Percentiles rank a stretch among this genome's conserved stretches.
Evolutionary conservation across 1,140 invertebrate species (phyloP).

Genomic region (Schlechtendalia chinensis): DNA sequence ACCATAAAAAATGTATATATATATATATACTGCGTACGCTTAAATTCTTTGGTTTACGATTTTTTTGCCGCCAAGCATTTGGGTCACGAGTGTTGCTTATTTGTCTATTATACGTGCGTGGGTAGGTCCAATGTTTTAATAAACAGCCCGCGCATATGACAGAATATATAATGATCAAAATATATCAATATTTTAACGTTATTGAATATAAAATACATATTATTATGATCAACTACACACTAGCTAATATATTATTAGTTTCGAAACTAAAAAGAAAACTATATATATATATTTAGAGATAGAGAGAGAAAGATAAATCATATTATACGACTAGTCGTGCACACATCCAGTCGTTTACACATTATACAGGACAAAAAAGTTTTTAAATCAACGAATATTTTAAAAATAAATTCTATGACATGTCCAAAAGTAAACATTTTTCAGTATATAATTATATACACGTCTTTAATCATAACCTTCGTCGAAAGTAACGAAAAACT

Average conservation of each 20-base stretch:
- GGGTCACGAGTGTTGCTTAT: not conserved
- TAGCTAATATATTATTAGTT: not conserved
- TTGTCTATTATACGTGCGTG: constrained; percentile 1
- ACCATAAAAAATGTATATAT: not conserved
- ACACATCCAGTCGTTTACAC: not conserved
- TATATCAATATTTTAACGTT: not conserved
- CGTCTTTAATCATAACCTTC: not conserved
- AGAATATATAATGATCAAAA: not conserved
- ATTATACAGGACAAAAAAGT: not conserved
- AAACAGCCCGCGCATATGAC: constrained; percentile 38
- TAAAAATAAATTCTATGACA: not conserved
- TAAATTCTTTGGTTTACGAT: not conserved
- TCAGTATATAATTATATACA: not conserved
- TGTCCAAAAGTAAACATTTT: not conserved
- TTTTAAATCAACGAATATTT: too few relatives aligned
- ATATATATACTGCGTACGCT: not conserved
- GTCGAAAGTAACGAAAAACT: not conserved
- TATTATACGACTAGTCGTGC: not conserved
- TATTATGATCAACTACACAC: not conserved
- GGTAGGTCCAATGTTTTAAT: constrained; percentile 26
- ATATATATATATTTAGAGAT: too few relatives aligned
- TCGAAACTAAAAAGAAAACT: too few relatives aligned
- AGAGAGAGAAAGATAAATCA: too few relatives aligned
- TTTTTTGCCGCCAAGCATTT: not conserved
- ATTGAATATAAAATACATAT: not conserved